These are phyloP conservation scores for Leptodactylus fallax DNA, from an alignment of 2,797 vertebrate genomes.

Conservation along the genomic window DNA sequence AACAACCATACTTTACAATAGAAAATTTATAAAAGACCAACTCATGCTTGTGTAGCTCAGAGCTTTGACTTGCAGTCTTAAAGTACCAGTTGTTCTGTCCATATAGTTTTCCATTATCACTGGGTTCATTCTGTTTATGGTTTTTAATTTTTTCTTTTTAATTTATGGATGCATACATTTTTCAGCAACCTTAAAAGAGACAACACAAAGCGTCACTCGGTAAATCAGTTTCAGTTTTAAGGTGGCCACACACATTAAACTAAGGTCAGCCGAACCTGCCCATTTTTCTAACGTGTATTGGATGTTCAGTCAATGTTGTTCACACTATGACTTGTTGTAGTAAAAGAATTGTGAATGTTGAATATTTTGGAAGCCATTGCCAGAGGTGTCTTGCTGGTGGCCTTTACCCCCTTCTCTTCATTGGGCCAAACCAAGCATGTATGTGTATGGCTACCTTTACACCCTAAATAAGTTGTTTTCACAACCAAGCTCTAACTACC, in stretches of 20 bases:
- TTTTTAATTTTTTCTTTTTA: constrained; percentile 1
- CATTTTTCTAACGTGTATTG: too few relatives aligned
- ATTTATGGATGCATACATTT: background rate
- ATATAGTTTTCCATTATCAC: background rate
- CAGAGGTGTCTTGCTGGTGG: too few relatives aligned
- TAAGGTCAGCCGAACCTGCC: too few relatives aligned
- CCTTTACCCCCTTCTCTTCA: too few relatives aligned
- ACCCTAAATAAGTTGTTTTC: background rate
- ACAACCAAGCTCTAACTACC: background rate
- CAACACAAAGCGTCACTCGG: background rate
- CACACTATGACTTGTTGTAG: too few relatives aligned
- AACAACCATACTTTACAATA: background rate
- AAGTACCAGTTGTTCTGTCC: constrained; percentile 44
- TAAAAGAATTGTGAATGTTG: too few relatives aligned
- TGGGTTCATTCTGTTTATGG: background rate
- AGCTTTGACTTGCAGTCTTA: constrained; percentile 64
- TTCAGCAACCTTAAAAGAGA: background rate
- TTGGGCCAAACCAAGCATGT: too few relatives aligned
- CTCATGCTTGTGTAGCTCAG: constrained; percentile 49
- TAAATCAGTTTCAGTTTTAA: background rate
- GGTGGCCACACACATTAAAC: too few relatives aligned
- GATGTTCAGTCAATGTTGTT: too few relatives aligned
- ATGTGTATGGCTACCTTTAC: background rate
- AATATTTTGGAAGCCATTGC: too few relatives aligned
- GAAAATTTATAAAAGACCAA: background rate